Conservation (phyloP, 1,140 invertebrate species). For the Elysia chlorotica region DNA sequence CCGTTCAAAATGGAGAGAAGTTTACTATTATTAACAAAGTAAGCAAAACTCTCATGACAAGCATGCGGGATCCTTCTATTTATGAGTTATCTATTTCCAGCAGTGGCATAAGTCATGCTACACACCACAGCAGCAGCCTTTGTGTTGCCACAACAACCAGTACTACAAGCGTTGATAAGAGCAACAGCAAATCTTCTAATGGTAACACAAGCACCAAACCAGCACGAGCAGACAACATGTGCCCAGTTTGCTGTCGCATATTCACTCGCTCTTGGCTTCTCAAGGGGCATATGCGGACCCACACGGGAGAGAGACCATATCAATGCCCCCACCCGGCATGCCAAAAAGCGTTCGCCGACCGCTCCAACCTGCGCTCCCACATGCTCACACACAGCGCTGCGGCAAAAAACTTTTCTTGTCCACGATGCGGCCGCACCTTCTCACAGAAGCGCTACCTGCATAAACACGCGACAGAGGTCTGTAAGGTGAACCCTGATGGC, state of each 20-base stretch:
- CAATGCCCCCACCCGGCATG: slow-evolving; percentile 93
- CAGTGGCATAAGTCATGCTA: neutral
- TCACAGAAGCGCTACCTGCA: slow-evolving; percentile 76
- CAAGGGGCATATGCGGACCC: slow-evolving; percentile 92
- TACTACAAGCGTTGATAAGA: too few species aligned
- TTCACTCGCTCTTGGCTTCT: slow-evolving; percentile 97
- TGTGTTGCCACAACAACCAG: neutral
- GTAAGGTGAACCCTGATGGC: slow-evolving; percentile 49
- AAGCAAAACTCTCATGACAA: neutral
- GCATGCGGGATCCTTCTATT: neutral
- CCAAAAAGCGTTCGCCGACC: slow-evolving; percentile 76
- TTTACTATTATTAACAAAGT: too few species aligned
- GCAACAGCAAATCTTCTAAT: too few species aligned
- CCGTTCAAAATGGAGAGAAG: too few species aligned
- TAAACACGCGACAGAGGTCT: slow-evolving; percentile 74
- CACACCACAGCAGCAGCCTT: neutral
- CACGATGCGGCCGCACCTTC: slow-evolving; percentile 81
- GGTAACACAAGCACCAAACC: neutral
- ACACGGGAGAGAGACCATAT: slow-evolving; percentile 96
- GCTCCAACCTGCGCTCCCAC: slow-evolving; percentile 95
- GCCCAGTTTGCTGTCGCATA: slow-evolving; percentile 88
- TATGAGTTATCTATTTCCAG: neutral
- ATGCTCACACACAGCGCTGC: slow-evolving; percentile 97
- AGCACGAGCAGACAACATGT: slow-evolving; percentile 71
- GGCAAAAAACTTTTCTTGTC: slow-evolving; percentile 88